Conservation (phyloP, 2,888 invertebrate species). For the Tromatobia lineatoria region DNA sequence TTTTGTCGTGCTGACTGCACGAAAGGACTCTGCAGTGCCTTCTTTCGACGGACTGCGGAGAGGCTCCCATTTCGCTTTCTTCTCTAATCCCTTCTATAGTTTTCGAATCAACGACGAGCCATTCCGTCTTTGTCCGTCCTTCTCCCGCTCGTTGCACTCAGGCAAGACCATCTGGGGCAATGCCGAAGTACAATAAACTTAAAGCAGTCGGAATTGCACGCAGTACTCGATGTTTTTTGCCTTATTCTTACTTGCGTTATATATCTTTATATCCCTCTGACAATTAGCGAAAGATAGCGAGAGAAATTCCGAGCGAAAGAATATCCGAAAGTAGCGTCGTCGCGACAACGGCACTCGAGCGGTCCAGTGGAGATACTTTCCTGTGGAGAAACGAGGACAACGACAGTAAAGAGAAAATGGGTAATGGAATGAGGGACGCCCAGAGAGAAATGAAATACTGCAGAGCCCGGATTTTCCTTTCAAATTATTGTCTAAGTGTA, state of each 20-base stretch:
- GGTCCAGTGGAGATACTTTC: neutral
- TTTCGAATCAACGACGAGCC: slow-evolving; percentile 62
- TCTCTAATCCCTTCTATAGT: slow-evolving; percentile 64
- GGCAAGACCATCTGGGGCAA: slow-evolving; percentile 28
- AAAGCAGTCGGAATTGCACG: slow-evolving; percentile 21
- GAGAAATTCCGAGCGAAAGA: slow-evolving; percentile 49
- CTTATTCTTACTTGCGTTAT: slow-evolving; percentile 14
- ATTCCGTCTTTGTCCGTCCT: slow-evolving; percentile 15
- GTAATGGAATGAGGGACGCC: slow-evolving; percentile 52
- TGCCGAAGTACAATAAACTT: slow-evolving; percentile 55
- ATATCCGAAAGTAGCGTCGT: slow-evolving; percentile 36
- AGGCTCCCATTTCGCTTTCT: slow-evolving; percentile 30
- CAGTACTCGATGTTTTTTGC: slow-evolving; percentile 25
- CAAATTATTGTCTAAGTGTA: slow-evolving; percentile 83
- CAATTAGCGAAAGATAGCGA: slow-evolving; percentile 62
- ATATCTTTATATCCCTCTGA: slow-evolving; percentile 44
- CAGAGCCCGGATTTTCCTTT: slow-evolving; percentile 74
- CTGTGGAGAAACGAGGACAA: slow-evolving; percentile 12
- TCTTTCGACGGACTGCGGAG: slow-evolving; percentile 16
- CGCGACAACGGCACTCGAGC: slow-evolving; percentile 30
- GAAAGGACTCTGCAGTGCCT: slow-evolving; percentile 26
- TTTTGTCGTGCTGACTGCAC: slow-evolving; percentile 63
- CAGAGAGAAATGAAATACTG: slow-evolving; percentile 74
- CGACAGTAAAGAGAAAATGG: slow-evolving; percentile 35
- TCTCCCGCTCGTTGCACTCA: slow-evolving; percentile 28